phyloP scores from a whole-genome alignment of 2,797 vertebrate species.

The Amblyopsis hoosieri region DNA sequence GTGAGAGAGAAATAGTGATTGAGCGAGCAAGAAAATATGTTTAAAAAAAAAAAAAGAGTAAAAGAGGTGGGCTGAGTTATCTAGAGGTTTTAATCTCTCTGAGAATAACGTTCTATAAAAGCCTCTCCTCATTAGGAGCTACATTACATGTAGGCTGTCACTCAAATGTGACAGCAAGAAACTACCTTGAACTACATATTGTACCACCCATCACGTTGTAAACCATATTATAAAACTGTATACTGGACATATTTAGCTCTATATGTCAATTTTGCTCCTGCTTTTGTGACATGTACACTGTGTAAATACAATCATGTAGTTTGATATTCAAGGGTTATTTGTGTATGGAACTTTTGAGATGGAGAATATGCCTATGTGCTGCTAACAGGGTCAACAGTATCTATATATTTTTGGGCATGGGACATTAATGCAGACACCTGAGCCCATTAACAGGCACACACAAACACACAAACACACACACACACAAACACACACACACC shows the following conservation, averaged over 20 bases:
- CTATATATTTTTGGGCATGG: too few species aligned
- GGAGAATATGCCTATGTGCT: too few species aligned
- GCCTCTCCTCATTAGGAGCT: conserved; percentile 73
- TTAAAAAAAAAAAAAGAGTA: conserved; percentile 17
- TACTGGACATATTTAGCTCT: conserved; percentile 5
- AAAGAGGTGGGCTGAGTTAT: conserved; percentile 45
- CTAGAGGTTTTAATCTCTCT: conserved; percentile 56
- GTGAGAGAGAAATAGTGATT: conserved; percentile 15
- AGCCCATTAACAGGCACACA: not conserved
- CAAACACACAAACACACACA: not conserved
- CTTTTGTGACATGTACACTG: too few species aligned
- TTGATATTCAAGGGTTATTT: too few species aligned
- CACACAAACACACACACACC: not conserved
- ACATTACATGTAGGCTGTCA: conserved; percentile 74
- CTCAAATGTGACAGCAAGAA: conserved; percentile 66
- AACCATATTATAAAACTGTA: conserved; percentile 11
- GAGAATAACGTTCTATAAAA: conserved; percentile 77
- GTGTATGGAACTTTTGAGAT: too few species aligned
- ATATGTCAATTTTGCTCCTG: too few species aligned
- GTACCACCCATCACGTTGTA: conserved; percentile 30
- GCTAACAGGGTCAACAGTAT: too few species aligned
- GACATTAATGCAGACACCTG: not conserved
- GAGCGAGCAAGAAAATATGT: conserved; percentile 9
- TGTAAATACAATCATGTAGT: too few species aligned
- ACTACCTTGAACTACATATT: conserved; percentile 79